Conservation (phyloP, 2,113 vertebrate genomes). For the Xerus inauris region DNA sequence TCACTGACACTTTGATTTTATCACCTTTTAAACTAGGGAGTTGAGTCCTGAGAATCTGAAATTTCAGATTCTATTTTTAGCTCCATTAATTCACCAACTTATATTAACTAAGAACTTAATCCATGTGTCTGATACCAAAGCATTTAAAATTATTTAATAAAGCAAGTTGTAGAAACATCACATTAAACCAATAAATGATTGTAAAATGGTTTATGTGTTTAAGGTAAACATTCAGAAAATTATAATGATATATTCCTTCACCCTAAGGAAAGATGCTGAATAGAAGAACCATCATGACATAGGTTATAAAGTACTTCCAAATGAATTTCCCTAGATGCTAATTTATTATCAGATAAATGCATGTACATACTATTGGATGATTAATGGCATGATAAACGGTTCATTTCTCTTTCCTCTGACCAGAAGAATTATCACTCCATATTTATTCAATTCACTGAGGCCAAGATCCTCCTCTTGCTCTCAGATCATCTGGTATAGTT, state of each 20-base stretch:
- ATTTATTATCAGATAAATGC: neutral
- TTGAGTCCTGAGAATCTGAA: neutral
- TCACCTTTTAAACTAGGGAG: neutral
- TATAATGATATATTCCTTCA: neutral
- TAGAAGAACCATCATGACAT: neutral
- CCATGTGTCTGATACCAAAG: neutral
- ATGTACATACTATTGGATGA: neutral
- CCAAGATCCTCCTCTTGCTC: neutral
- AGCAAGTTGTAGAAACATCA: neutral
- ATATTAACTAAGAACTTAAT: slow-evolving; percentile 8
- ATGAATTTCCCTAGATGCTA: neutral
- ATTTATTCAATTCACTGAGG: neutral
- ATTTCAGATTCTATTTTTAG: slow-evolving; percentile 18
- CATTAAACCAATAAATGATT: neutral
- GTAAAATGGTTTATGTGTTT: neutral
- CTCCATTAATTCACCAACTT: slow-evolving; percentile 34
- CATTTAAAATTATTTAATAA: slow-evolving; percentile 43
- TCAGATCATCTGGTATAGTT: neutral
- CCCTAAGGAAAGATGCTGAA: slow-evolving; percentile 38
- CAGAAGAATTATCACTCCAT: neutral
- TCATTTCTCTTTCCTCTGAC: slow-evolving; percentile 32
- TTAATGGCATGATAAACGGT: neutral
- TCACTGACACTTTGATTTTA: neutral
- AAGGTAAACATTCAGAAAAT: slow-evolving; percentile 10
- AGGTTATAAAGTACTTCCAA: slow-evolving; percentile 50